Percentiles rank a stretch among this genome's conserved stretches.
These are phyloP conservation scores for Leucosticte australis DNA, from an alignment of 2,113 vertebrate species.

Conservation along the genomic window DNA sequence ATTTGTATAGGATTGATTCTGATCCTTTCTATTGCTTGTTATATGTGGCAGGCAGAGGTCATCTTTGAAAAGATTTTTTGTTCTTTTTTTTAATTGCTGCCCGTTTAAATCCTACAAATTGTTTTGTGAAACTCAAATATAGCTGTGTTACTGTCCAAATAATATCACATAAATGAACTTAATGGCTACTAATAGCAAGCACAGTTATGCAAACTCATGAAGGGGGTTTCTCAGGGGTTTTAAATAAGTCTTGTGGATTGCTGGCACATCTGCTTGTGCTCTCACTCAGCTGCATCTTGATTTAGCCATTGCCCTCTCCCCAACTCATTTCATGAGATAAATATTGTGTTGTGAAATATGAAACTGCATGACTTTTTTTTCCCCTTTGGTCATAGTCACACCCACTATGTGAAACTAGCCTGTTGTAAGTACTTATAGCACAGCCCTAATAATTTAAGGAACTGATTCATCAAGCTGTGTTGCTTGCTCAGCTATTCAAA, in stretches of 20 bases:
- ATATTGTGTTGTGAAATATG: conserved; percentile 68
- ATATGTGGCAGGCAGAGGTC: not conserved
- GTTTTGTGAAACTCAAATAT: not conserved
- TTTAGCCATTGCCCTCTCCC: not conserved
- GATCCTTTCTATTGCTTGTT: not conserved
- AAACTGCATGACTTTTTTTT: conserved; percentile 61
- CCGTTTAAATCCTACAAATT: not conserved
- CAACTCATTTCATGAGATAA: conserved; percentile 50
- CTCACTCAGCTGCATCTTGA: not conserved
- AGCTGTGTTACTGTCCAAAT: not conserved
- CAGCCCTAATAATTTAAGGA: conserved; percentile 64
- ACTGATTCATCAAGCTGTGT: conserved; percentile 62
- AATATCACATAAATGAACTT: not conserved
- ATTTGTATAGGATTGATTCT: not conserved
- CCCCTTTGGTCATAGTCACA: conserved; percentile 68
- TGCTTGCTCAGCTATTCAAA: conserved; percentile 66
- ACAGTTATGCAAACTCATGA: not conserved
- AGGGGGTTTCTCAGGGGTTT: not conserved
- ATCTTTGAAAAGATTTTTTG: not conserved
- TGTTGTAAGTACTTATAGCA: conserved; percentile 64
- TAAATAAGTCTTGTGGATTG: not conserved
- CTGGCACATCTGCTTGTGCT: not conserved
- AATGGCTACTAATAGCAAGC: not conserved
- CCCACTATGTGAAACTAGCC: conserved; percentile 63
- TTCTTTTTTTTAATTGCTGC: not conserved